These are phyloP conservation scores for Olivierus martensii DNA, from an alignment of 1,140 invertebrate genomes.

Conservation along the genomic window DNA sequence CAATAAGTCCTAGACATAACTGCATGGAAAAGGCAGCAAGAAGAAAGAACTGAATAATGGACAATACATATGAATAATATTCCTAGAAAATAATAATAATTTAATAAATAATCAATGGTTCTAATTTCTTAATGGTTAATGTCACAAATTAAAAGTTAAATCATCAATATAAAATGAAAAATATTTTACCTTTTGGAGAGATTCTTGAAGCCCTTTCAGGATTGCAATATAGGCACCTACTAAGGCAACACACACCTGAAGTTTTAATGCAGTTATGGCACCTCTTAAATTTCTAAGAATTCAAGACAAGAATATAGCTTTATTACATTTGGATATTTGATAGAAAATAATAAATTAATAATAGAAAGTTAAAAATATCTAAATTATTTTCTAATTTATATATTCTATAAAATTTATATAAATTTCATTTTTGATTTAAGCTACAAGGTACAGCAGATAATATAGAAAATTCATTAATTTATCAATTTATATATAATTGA, in stretches of 20 bases:
- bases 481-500: too few relatives aligned
- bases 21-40: conserved; percentile 16
- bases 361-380: too few relatives aligned
- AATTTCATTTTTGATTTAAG: too few relatives aligned
- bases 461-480: too few relatives aligned
- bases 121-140: too few relatives aligned
- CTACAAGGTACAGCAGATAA: too few relatives aligned
- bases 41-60: conserved; percentile 15
- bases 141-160: not conserved
- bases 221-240: conserved; percentile 12
- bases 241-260: conserved; percentile 16
- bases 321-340: too few relatives aligned
- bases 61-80: conserved; percentile 11
- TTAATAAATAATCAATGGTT: too few relatives aligned
- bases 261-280: conserved; percentile 15
- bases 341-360: too few relatives aligned
- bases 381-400: too few relatives aligned
- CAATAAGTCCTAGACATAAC: conserved; percentile 14
- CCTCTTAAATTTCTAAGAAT: conserved; percentile 13
- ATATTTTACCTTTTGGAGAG: conserved; percentile 13
- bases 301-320: not conserved
- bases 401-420: too few relatives aligned
- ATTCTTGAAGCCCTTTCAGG: conserved; percentile 14
- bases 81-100: conserved; percentile 1
- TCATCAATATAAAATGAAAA: too few relatives aligned